Evolutionary conservation across 2,113 vertebrate genomes (phyloP).

Genomic region (Centropus unirufus): DNA sequence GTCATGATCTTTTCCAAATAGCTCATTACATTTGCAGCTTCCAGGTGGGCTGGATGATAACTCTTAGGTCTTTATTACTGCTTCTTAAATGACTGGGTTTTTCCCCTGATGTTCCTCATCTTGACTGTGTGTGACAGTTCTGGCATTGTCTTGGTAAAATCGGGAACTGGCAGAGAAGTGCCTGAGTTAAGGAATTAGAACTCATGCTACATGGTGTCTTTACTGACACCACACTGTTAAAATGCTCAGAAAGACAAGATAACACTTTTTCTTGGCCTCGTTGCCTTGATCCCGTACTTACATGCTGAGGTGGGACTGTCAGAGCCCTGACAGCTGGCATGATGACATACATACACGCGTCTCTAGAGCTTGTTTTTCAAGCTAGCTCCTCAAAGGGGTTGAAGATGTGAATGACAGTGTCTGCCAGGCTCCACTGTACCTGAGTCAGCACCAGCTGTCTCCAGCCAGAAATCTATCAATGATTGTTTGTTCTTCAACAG

Average conservation of each 20-base stretch:
- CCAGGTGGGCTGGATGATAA: slow-evolving; percentile 50
- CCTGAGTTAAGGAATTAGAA: slow-evolving; percentile 36
- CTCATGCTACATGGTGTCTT: slow-evolving; percentile 33
- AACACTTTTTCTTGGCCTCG: slow-evolving; percentile 56
- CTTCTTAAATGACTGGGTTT: slow-evolving; percentile 25
- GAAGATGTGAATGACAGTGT: slow-evolving; percentile 40
- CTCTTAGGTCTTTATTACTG: slow-evolving; percentile 42
- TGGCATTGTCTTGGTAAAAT: slow-evolving; percentile 45
- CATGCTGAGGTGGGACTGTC: slow-evolving; percentile 58
- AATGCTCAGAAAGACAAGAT: slow-evolving; percentile 53
- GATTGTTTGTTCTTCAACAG: not conserved
- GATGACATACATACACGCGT: slow-evolving; percentile 29
- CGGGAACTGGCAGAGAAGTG: slow-evolving; percentile 24
- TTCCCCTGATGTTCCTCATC: slow-evolving; percentile 45
- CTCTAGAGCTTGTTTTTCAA: slow-evolving; percentile 53
- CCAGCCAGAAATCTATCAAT: not conserved
- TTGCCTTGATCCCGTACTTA: slow-evolving; percentile 54
- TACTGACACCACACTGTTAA: slow-evolving; percentile 48
- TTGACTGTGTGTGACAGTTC: slow-evolving; percentile 26
- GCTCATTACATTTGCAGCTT: slow-evolving; percentile 57
- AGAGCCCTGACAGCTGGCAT: slow-evolving; percentile 60
- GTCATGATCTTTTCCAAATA: slow-evolving; percentile 58
- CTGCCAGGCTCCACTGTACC: slow-evolving; percentile 53
- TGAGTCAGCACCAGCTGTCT: slow-evolving; percentile 66
- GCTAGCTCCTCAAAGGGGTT: slow-evolving; percentile 37